A percentile compares a stretch with the other conserved stretches of the same genome.
phyloP scores from a whole-genome alignment of 1,140 invertebrate species.

The Cydia amplana region DNA sequence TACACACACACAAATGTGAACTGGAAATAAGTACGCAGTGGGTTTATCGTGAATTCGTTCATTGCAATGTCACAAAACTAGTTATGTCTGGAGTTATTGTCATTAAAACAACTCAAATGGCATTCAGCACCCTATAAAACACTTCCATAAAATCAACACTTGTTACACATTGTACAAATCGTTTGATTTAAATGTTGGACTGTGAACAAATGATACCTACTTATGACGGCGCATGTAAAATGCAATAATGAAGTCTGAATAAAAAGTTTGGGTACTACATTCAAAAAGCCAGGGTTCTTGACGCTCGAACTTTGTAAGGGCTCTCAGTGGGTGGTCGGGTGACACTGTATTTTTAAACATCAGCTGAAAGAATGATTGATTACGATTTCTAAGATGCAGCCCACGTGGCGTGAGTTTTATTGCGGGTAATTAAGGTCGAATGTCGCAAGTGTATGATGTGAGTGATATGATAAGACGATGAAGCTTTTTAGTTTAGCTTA shows the following conservation, averaged over 20 bases:
- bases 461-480: background rate
- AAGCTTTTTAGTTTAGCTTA: background rate
- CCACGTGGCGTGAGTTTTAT: background rate
- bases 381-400: background rate
- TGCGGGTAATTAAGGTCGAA: constrained; percentile 6
- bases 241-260: background rate
- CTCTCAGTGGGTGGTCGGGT: background rate
- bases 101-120: background rate
- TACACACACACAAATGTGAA: no score
- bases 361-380: constrained; percentile 16
- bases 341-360: constrained; percentile 12
- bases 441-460: background rate
- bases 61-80: no score
- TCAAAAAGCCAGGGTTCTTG: background rate
- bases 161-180: no score
- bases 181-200: no score
- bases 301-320: background rate
- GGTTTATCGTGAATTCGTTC: no score
- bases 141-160: no score
- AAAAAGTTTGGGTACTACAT: background rate
- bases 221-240: background rate
- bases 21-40: no score
- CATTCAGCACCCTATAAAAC: background rate
- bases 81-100: no score
- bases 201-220: background rate